Evolutionary conservation across 2,888 invertebrate species (phyloP).

Genomic region (Conomelus anceps): DNA sequence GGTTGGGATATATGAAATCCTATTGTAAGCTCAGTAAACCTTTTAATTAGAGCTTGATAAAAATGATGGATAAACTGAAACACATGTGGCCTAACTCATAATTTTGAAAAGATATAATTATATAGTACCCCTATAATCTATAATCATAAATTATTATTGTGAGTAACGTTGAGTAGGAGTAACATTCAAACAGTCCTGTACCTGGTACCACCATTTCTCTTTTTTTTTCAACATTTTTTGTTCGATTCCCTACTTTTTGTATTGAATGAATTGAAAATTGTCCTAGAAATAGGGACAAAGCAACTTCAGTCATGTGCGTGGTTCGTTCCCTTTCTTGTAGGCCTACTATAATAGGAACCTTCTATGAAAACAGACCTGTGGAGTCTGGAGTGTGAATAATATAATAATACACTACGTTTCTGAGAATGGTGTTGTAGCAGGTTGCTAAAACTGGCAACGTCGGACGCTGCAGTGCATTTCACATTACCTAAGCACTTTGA

Average conservation of each 20-base stretch:
- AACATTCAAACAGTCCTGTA: neutral
- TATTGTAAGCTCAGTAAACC: no score
- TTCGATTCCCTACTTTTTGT: neutral
- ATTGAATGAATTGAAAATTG: neutral
- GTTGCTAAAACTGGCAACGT: conserved; percentile 6
- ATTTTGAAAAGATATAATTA: no score
- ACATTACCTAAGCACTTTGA: conserved; percentile 9
- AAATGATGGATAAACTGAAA: no score
- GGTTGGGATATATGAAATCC: no score
- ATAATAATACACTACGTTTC: neutral
- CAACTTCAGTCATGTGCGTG: neutral
- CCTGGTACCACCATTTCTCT: neutral
- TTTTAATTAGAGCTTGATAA: no score
- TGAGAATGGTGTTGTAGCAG: neutral
- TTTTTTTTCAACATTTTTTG: neutral
- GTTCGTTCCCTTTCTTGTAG: neutral
- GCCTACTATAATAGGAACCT: neutral
- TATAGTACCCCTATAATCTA: no score
- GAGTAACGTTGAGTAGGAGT: no score
- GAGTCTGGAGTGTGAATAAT: no score
- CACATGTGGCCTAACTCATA: no score
- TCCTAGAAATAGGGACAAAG: neutral
- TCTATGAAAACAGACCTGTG: neutral
- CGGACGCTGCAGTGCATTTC: neutral
- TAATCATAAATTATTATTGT: no score